Evolutionary conservation across 1,140 invertebrate genomes (phyloP).

Genomic region (Paralvinella palmiformis): DNA sequence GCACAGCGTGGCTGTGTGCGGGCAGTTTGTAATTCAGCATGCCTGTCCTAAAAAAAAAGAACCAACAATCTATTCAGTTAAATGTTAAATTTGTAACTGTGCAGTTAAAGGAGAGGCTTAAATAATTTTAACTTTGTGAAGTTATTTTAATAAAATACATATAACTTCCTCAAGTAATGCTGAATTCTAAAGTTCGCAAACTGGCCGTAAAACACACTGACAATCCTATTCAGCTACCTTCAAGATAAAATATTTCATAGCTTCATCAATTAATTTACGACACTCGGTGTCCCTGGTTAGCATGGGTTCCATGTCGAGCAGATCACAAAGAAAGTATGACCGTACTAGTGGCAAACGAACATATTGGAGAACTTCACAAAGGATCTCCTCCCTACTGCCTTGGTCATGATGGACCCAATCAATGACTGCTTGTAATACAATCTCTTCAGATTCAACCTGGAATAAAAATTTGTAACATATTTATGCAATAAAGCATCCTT

Average conservation of each 20-base stretch:
- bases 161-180: no score
- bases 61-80: no score
- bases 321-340: constrained; percentile 14
- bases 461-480: neutral
- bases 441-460: neutral
- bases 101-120: no score
- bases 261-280: constrained; percentile 6
- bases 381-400: neutral
- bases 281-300: neutral
- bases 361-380: constrained; percentile 8
- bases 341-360: constrained; percentile 6
- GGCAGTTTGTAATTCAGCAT: neutral
- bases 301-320: neutral
- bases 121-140: no score
- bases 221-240: no score
- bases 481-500: no score
- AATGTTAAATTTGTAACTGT: no score
- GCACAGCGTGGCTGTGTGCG: neutral
- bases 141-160: no score
- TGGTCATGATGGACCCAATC: constrained; percentile 15
- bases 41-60: neutral
- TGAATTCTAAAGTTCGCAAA: no score
- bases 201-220: no score
- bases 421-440: constrained; percentile 3
- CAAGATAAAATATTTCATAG: constrained; percentile 10